phyloP scores from a whole-genome alignment of 2,113 vertebrate species.

The Salvelinus sp. region DNA sequence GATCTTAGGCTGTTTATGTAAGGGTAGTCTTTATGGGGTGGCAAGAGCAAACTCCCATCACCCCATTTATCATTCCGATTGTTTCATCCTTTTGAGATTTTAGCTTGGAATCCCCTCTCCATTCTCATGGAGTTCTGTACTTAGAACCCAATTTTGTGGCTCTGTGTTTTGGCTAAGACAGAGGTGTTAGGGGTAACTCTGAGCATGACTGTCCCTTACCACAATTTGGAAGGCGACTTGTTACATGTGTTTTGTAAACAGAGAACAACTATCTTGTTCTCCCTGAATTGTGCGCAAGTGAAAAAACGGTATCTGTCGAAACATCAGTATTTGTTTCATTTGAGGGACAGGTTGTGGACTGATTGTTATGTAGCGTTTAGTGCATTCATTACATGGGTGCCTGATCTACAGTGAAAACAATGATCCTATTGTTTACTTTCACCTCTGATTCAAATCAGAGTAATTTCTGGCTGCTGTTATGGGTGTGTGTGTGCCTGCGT shows the following conservation, averaged over 20 bases:
- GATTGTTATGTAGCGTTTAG: slow-evolving; percentile 7
- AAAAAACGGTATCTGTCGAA: slow-evolving; percentile 10
- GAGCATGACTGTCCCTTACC: slow-evolving; percentile 30
- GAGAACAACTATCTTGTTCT: slow-evolving; percentile 24
- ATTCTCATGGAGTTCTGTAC: slow-evolving; percentile 45
- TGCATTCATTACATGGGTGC: slow-evolving; percentile 37
- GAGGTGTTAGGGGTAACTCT: slow-evolving; percentile 33
- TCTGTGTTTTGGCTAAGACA: slow-evolving; percentile 50
- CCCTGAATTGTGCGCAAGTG: neutral
- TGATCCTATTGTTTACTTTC: slow-evolving; percentile 43
- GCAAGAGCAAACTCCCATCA: slow-evolving; percentile 49
- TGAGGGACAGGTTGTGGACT: slow-evolving; percentile 21
- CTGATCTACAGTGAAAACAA: slow-evolving; percentile 39
- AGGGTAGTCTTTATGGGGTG: slow-evolving; percentile 54
- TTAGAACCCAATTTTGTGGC: slow-evolving; percentile 39
- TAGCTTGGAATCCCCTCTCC: slow-evolving; percentile 36
- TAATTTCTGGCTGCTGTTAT: slow-evolving; percentile 9
- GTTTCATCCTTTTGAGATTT: slow-evolving; percentile 48
- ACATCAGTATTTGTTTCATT: slow-evolving; percentile 23
- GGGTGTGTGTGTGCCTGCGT: slow-evolving; percentile 2
- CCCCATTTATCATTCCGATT: slow-evolving; percentile 58
- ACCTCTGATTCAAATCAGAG: slow-evolving; percentile 26
- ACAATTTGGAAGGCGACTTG: slow-evolving; percentile 9
- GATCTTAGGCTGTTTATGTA: slow-evolving; percentile 50
- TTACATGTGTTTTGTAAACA: slow-evolving; percentile 39